These are phyloP conservation scores for Nomada lathburiana DNA, from an alignment of 2,888 invertebrate species.

Conservation along the genomic window DNA sequence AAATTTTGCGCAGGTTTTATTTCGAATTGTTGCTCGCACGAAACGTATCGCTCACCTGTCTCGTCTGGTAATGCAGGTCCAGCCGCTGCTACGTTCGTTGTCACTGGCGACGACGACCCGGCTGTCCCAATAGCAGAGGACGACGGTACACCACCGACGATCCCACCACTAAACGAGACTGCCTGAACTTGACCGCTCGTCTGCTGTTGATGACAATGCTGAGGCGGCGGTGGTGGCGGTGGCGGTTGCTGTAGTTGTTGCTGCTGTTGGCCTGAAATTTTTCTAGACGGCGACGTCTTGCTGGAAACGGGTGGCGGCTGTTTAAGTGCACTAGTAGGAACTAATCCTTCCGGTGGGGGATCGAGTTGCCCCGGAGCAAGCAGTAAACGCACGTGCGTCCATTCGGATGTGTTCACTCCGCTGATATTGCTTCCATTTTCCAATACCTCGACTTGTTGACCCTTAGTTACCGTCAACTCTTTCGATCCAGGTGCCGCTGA, in stretches of 20 bases:
- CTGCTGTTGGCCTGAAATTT: conserved; percentile 74
- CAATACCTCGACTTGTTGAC: conserved; percentile 97
- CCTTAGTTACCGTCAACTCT: conserved; percentile 94
- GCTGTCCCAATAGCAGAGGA: not conserved
- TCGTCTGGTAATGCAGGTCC: conserved; percentile 40
- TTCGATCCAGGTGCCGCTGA: conserved; percentile 90
- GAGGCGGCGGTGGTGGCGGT: conserved; percentile 53
- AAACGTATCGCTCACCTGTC: conserved; percentile 41
- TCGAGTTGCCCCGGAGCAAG: conserved; percentile 85
- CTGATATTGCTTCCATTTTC: conserved; percentile 88
- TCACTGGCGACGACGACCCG: conserved; percentile 29
- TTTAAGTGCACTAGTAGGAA: conserved; percentile 92
- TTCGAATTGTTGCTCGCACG: not conserved
- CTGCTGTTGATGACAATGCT: conserved; percentile 54
- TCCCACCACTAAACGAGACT: not conserved
- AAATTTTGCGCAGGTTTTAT: not conserved
- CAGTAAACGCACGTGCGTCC: conserved; percentile 85
- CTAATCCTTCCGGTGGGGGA: conserved; percentile 91
- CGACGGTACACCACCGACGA: not conserved
- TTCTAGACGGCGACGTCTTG: conserved; percentile 86
- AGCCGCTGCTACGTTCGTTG: not conserved
- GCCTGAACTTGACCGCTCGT: conserved; percentile 31
- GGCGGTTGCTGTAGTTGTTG: conserved; percentile 53
- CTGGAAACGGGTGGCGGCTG: conserved; percentile 88
- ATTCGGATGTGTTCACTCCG: conserved; percentile 74